phyloP scores from a whole-genome alignment of 2,888 invertebrate genomes.

The Dicyrtomina minuta region DNA sequence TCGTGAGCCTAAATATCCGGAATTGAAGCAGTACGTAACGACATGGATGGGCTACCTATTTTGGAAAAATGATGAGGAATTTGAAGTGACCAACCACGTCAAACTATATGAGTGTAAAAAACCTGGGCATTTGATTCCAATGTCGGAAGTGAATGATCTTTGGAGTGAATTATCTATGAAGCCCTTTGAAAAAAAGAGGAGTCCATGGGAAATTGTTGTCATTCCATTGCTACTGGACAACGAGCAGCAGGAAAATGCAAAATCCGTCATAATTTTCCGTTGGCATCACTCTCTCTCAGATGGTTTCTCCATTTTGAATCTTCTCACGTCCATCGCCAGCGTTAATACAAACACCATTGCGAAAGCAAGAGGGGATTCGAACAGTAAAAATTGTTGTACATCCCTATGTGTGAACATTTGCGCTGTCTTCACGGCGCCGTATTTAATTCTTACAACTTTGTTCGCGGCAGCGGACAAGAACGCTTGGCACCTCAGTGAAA shows the following conservation, averaged over 20 bases:
- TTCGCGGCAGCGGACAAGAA: not conserved
- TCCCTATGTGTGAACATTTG: not conserved
- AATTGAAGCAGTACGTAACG: conserved; percentile 13
- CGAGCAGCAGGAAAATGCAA: not conserved
- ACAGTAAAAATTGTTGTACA: not conserved
- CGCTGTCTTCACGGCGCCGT: not conserved
- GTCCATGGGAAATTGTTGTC: conserved; percentile 15
- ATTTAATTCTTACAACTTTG: not conserved
- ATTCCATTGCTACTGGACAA: conserved; percentile 8
- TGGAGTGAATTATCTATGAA: conserved; percentile 21
- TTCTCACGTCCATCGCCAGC: not conserved
- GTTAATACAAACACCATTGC: conserved; percentile 1
- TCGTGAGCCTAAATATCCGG: conserved; percentile 11
- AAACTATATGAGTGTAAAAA: conserved; percentile 15
- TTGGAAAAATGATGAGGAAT: conserved; percentile 22
- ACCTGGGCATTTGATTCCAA: conserved; percentile 6
- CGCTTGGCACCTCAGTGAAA: conserved; percentile 11
- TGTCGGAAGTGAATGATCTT: conserved; percentile 10
- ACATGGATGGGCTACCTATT: conserved; percentile 2
- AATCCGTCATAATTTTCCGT: conserved; percentile 19
- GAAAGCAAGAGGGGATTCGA: not conserved
- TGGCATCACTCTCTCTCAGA: conserved; percentile 22
- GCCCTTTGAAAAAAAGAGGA: conserved; percentile 7
- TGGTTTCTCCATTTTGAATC: conserved; percentile 17
- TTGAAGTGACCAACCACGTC: conserved; percentile 10